Percentiles rank a stretch among this genome's conserved stretches.
phyloP scores from a whole-genome alignment of 2,888 invertebrate species.

The Agriopis marginaria region DNA sequence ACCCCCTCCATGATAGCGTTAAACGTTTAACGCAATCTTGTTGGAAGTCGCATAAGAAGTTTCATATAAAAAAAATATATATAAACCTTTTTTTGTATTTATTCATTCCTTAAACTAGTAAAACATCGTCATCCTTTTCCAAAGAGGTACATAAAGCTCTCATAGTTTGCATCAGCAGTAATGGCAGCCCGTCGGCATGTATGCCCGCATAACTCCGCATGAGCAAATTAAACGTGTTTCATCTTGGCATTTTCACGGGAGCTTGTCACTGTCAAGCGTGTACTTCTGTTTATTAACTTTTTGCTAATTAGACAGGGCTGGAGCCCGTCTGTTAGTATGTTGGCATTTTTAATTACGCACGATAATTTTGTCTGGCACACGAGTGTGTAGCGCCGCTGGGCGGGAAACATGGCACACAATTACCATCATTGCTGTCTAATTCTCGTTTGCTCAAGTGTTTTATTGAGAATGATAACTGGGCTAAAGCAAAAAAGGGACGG shows the following conservation, averaged over 20 bases:
- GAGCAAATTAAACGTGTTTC: conserved; percentile 84
- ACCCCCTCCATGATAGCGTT: too few species aligned
- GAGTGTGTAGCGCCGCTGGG: conserved; percentile 56
- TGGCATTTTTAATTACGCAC: conserved; percentile 85
- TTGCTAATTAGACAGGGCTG: conserved; percentile 83
- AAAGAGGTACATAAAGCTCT: conserved; percentile 3
- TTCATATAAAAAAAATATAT: too few species aligned
- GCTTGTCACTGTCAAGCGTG: conserved; percentile 82
- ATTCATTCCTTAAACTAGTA: not conserved
- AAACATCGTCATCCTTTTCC: not conserved
- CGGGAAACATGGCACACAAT: conserved; percentile 59
- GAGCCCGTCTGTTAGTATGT: conserved; percentile 79
- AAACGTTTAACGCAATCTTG: too few species aligned
- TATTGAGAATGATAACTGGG: conserved; percentile 56
- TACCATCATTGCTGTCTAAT: conserved; percentile 61
- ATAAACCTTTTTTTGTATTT: not conserved
- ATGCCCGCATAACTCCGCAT: conserved; percentile 59
- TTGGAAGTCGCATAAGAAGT: too few species aligned
- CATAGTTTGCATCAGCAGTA: conserved; percentile 24
- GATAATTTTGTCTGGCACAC: conserved; percentile 72
- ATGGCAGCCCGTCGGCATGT: conserved; percentile 42
- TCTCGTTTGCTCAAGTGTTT: conserved; percentile 59
- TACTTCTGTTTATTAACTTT: conserved; percentile 85
- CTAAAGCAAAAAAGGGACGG: not conserved
- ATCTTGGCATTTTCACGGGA: conserved; percentile 84